Percentiles rank a stretch among this genome's conserved stretches.
Conservation (phyloP, 1,140 invertebrate genomes). For the Rhynchophorus ferrugineus region DNA sequence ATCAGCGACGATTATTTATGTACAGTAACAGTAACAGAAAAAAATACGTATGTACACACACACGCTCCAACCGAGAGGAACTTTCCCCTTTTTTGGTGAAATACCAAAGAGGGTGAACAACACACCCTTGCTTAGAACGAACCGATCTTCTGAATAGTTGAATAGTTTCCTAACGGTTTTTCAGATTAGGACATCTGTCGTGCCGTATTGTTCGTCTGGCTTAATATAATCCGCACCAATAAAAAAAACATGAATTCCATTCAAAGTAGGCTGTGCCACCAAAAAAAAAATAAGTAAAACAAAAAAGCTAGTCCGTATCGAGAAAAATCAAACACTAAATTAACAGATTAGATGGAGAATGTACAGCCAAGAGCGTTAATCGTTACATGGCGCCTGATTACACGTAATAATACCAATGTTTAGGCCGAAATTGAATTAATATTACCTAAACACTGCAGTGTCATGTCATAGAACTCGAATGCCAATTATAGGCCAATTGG, state of each 20-base stretch:
- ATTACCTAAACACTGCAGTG: slow-evolving; percentile 35
- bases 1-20: not conserved
- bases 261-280: too few relatives aligned
- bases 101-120: not conserved
- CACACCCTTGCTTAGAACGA: not conserved
- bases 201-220: not conserved
- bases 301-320: too few relatives aligned
- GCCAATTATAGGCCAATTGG: slow-evolving; percentile 40
- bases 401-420: slow-evolving; percentile 28
- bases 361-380: not conserved
- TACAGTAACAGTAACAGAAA: not conserved
- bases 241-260: too few relatives aligned
- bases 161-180: slow-evolving; percentile 14
- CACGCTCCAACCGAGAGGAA: not conserved
- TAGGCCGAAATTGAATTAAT: slow-evolving; percentile 30
- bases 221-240: slow-evolving; percentile 3
- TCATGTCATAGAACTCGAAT: slow-evolving; percentile 37
- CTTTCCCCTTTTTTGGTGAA: not conserved
- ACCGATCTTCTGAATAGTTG: slow-evolving; percentile 4
- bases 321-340: not conserved
- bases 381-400: slow-evolving; percentile 7
- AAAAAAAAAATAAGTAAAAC: too few relatives aligned
- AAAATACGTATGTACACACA: not conserved
- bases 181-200: slow-evolving; percentile 7
- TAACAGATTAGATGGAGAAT: not conserved